A percentile compares a stretch with the other conserved stretches of the same genome.
Conservation (phyloP, 1,140 invertebrate genomes). For the Eriosoma lanigerum region DNA sequence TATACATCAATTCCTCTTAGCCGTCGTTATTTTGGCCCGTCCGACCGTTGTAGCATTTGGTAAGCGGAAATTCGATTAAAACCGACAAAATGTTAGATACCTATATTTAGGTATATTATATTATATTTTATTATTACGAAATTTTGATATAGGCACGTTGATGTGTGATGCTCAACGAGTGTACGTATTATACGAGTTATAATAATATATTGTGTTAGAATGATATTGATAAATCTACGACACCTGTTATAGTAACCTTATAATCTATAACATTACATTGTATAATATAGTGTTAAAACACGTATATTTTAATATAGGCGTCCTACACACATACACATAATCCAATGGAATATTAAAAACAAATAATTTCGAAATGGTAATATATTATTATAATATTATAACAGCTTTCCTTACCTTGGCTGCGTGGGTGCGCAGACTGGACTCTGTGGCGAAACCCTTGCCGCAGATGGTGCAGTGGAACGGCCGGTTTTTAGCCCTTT, state of each 20-base stretch:
- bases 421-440: slow-evolving; percentile 90
- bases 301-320: too few species aligned
- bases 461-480: slow-evolving; percentile 96
- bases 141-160: too few species aligned
- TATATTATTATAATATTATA: not conserved
- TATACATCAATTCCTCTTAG: not conserved
- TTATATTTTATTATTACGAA: too few species aligned
- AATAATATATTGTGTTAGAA: too few species aligned
- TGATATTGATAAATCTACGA: not conserved
- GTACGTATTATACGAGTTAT: too few species aligned
- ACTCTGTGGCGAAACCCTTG: slow-evolving; percentile 94
- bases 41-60: slow-evolving; percentile 19
- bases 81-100: slow-evolving; percentile 7
- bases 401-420: slow-evolving; percentile 76
- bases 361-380: not conserved
- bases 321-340: too few species aligned
- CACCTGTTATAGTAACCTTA: slow-evolving; percentile 17
- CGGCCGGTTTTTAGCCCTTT: slow-evolving; percentile 89
- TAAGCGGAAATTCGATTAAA: slow-evolving; percentile 44
- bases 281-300: too few species aligned
- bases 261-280: too few species aligned
- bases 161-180: too few species aligned
- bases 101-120: not conserved
- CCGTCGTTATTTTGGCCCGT: not conserved
- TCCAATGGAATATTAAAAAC: too few species aligned